phyloP scores from a whole-genome alignment of 2,888 invertebrate genomes.

The Leptinotarsa haldemani region DNA sequence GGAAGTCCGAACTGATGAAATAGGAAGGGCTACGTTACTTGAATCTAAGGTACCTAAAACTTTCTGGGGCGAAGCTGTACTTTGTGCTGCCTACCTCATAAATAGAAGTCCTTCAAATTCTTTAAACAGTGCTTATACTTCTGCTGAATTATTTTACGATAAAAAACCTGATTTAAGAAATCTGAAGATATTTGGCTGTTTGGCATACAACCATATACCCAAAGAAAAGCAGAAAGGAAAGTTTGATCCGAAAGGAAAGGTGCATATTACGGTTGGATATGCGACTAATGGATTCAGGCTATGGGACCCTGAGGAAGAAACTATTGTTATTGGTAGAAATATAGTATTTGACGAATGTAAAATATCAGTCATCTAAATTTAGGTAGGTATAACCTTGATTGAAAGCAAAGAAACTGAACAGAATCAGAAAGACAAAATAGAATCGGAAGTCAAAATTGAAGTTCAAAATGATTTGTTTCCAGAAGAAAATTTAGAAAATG shows the following conservation, averaged over 20 bases:
- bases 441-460: no score
- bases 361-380: conserved; percentile 4
- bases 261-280: conserved; percentile 7
- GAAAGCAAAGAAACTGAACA: no score
- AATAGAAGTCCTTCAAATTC: neutral
- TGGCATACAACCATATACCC: conserved; percentile 10
- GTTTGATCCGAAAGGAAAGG: conserved; percentile 4
- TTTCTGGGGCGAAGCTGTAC: neutral
- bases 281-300: neutral
- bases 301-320: neutral
- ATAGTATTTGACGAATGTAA: neutral
- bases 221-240: conserved; percentile 15
- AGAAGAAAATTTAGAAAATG: no score
- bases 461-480: neutral
- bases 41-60: neutral
- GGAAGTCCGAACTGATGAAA: no score
- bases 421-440: no score
- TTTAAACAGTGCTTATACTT: neutral
- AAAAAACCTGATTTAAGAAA: conserved; percentile 1
- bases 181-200: conserved; percentile 1
- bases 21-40: neutral
- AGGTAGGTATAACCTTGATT: neutral
- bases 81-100: neutral
- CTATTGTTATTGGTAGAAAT: neutral
- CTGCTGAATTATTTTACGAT: conserved; percentile 3